Conservation (phyloP, 2,113 vertebrate species). For the Hyaena hyaena region DNA sequence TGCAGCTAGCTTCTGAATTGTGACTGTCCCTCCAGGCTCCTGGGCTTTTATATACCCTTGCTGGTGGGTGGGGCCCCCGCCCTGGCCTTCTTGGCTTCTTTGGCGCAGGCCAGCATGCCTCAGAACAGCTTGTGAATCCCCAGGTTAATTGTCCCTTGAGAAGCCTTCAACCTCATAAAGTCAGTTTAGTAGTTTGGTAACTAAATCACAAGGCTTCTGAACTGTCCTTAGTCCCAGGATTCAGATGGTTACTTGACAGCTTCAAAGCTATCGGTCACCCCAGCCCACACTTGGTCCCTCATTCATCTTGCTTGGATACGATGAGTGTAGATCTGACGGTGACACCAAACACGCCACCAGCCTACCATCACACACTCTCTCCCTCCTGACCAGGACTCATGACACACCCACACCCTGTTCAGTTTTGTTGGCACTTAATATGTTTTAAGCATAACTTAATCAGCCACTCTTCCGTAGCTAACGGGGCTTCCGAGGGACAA, state of each 20-base stretch:
- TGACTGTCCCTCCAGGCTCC: not conserved
- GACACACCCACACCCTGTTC: not conserved
- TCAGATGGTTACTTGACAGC: constrained; percentile 45
- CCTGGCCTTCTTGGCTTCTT: not conserved
- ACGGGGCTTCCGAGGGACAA: not conserved
- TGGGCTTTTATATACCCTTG: constrained; percentile 64
- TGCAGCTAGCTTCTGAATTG: not conserved
- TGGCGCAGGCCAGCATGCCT: constrained; percentile 44
- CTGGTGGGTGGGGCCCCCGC: constrained; percentile 58
- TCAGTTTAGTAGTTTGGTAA: constrained; percentile 78
- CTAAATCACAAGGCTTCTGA: constrained; percentile 55
- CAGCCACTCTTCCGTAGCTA: constrained; percentile 51
- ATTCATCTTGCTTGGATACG: constrained; percentile 40
- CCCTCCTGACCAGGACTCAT: not conserved
- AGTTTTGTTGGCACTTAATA: constrained; percentile 4
- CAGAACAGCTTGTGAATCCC: constrained; percentile 73
- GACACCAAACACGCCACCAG: constrained; percentile 2
- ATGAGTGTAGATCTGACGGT: not conserved
- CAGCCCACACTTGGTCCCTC: not conserved
- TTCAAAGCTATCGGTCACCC: constrained; percentile 75
- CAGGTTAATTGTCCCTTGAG: constrained; percentile 69
- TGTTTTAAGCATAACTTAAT: constrained; percentile 52
- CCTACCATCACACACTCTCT: constrained; percentile 25
- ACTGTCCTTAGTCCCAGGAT: constrained; percentile 49
- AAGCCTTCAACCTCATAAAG: constrained; percentile 77